phyloP scores from a whole-genome alignment of 1,140 invertebrate species.

The Frieseomelitta varia region DNA sequence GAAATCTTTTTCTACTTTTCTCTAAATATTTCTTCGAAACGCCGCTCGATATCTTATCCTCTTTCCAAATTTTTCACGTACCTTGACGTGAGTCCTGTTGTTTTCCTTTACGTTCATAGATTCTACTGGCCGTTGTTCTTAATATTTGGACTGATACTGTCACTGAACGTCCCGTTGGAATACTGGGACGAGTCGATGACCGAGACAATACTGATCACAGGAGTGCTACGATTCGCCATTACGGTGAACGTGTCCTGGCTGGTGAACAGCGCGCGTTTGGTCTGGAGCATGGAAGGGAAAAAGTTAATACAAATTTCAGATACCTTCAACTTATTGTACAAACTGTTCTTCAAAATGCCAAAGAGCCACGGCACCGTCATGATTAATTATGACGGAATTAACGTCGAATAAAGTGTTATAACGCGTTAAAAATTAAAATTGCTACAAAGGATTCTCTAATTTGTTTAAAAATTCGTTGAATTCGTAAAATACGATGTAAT shows the following conservation, averaged over 20 bases:
- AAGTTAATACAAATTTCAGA: conserved; percentile 84
- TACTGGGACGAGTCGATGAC: conserved; percentile 88
- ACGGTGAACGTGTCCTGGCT: conserved; percentile 85
- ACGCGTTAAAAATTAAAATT: background rate
- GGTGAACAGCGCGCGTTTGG: conserved; percentile 86
- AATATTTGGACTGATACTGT: conserved; percentile 86
- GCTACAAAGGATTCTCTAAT: background rate
- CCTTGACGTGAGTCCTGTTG: too few relatives aligned
- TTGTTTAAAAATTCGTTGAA: background rate
- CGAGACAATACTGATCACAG: conserved; percentile 85
- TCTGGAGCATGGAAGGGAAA: conserved; percentile 88
- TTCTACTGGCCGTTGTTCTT: conserved; percentile 88
- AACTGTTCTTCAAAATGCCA: conserved; percentile 72
- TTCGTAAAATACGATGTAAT: background rate
- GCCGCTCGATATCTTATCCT: too few relatives aligned
- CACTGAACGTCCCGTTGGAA: conserved; percentile 88
- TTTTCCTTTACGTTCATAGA: conserved; percentile 75
- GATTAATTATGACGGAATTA: conserved; percentile 69
- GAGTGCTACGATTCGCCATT: conserved; percentile 86
- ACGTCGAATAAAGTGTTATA: conserved; percentile 1
- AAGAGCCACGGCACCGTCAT: conserved; percentile 73
- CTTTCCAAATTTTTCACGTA: too few relatives aligned
- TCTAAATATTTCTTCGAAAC: background rate
- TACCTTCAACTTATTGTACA: conserved; percentile 69
- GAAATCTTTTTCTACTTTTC: background rate